Conservation (phyloP, 2,113 vertebrate genomes). For the Microcebus griseorufus region DNA sequence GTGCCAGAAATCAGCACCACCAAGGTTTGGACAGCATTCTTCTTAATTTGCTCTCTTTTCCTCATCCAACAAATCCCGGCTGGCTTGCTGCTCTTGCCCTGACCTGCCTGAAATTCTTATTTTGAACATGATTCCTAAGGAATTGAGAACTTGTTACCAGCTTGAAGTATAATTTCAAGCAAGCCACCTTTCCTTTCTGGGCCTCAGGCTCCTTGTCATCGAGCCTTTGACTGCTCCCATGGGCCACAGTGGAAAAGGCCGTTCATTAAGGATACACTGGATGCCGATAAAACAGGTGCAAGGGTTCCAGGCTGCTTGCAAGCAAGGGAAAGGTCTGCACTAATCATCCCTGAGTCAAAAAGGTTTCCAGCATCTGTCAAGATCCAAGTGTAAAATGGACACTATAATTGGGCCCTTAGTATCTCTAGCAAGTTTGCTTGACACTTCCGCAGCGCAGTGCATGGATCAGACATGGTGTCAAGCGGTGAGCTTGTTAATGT, state of each 20-base stretch:
- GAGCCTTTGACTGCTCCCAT: not conserved
- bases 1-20: constrained; percentile 58
- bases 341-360: constrained; percentile 55
- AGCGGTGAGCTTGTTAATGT: constrained; percentile 44
- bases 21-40: constrained; percentile 34
- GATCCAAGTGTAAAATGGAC: constrained; percentile 49
- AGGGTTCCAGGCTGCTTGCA: constrained; percentile 25
- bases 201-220: not conserved
- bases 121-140: constrained; percentile 48
- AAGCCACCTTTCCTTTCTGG: constrained; percentile 41
- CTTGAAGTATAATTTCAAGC: constrained; percentile 46
- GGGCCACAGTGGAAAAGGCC: constrained; percentile 27
- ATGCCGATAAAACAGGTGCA: not conserved
- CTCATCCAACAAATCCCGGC: constrained; percentile 33
- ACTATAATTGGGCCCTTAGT: constrained; percentile 63
- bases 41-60: constrained; percentile 50
- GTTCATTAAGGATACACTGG: constrained; percentile 26
- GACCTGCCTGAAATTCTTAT: constrained; percentile 58
- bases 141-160: constrained; percentile 33
- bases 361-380: constrained; percentile 67
- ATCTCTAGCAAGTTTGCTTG: constrained; percentile 54
- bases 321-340: constrained; percentile 47
- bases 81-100: not conserved
- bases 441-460: constrained; percentile 53
- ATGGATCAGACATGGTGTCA: constrained; percentile 68